Evolutionary conservation across 2,797 vertebrate genomes (phyloP).

Genomic region (Acipenser transmontanus): DNA sequence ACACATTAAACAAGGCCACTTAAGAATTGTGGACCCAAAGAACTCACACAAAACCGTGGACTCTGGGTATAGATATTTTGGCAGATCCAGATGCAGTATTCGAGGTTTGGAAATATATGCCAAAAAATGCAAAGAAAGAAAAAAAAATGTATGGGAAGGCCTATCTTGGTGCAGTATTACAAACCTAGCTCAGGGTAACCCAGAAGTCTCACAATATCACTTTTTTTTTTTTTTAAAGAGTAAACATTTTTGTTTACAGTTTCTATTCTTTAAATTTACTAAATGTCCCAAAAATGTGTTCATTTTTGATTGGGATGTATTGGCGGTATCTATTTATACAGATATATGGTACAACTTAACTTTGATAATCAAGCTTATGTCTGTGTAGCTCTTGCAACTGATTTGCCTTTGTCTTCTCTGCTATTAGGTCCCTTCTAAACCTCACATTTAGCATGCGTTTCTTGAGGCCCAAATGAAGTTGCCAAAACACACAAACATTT

Average conservation of each 20-base stretch:
- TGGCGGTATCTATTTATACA: too few species aligned
- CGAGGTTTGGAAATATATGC: constrained; percentile 6
- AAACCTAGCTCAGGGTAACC: not conserved
- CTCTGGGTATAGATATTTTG: constrained; percentile 33
- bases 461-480: too few species aligned
- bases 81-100: not conserved
- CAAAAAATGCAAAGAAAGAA: not conserved
- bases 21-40: constrained; percentile 52
- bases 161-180: not conserved
- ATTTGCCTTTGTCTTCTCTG: too few species aligned
- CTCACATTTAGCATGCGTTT: too few species aligned
- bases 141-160: not conserved
- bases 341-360: too few species aligned
- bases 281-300: too few species aligned
- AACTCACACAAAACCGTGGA: constrained; percentile 61
- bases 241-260: not conserved
- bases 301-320: too few species aligned
- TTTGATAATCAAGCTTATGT: too few species aligned
- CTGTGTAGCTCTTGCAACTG: too few species aligned
- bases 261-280: too few species aligned
- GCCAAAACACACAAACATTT: too few species aligned
- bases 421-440: too few species aligned
- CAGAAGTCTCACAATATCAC: not conserved
- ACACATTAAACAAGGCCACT: constrained; percentile 57
- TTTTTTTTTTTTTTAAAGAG: not conserved